A percentile compares a stretch with the other conserved stretches of the same genome.
Evolutionary conservation across 2,113 vertebrate genomes (phyloP).

Genomic region (Anguilla japonica): DNA sequence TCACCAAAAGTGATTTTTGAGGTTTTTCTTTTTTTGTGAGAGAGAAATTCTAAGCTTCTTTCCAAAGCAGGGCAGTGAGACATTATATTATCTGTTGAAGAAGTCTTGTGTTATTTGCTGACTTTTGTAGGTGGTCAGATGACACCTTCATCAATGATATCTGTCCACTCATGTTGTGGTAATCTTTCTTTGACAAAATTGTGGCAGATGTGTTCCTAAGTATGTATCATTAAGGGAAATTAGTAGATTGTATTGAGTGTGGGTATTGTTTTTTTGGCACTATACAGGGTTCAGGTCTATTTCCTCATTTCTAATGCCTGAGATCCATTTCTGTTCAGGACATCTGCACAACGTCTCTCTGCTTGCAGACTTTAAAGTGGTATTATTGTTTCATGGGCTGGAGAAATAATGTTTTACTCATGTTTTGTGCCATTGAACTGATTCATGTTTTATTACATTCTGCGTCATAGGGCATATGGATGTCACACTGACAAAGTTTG

Average conservation of each 20-base stretch:
- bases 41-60: conserved; percentile 1
- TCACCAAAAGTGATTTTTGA: neutral
- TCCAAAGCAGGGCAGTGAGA: neutral
- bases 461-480: neutral
- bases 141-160: conserved; percentile 1
- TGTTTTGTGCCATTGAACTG: neutral
- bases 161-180: neutral
- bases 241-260: neutral
- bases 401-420: neutral
- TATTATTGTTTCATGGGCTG: conserved; percentile 5
- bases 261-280: neutral
- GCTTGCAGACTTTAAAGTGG: neutral
- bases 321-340: neutral
- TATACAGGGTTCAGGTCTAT: neutral
- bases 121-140: neutral
- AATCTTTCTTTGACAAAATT: neutral
- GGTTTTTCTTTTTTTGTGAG: neutral
- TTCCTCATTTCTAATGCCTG: neutral
- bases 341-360: neutral
- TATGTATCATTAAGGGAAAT: neutral
- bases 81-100: neutral
- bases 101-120: neutral
- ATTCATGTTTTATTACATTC: neutral
- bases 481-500: neutral
- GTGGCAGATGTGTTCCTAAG: neutral